Base-by-base conservation (phyloP, 2,797 vertebrate species). In the Phalanger gymnotis region DNA sequence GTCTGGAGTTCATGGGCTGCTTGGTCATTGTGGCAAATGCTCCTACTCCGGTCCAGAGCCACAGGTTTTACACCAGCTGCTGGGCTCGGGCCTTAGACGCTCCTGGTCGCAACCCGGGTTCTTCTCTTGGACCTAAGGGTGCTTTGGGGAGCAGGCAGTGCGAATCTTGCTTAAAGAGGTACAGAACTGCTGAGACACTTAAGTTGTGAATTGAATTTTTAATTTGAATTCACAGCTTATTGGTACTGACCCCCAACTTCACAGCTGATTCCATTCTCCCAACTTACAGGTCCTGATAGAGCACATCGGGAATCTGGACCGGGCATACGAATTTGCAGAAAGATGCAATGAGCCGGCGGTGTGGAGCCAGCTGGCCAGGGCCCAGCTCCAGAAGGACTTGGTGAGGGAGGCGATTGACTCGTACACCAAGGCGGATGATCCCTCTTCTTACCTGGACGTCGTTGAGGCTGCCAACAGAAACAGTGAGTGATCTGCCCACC, bases 401-500 rank as follows among this genome's bases (percentile, higher is more conserved):
- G 99, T 99, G n/a, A 99, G 99, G 98, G 99, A 99, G 98, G 99
- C 99, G 73, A 99, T 99, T 0, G 99, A 99, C 98, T 99, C 99
- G 0, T 99, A 99, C 54, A 99, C 99, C 96, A 99, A 99, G 97
- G 99, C 99, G 0, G 99, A 99, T 9, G 99, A 99, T 93, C 99
- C 99, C 3, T 99, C 99, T 34, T 99, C 99, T 2, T 99, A 99
- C 97, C 99, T 99, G 99, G 99, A 99, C 97, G 99, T 99, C 28
- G 99, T 99, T 92, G 99, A 99, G 40, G 99, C 99, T 30, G 99
- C 99, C 98, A 99, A 99, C 98, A 99, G 98, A 98, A 99, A 99
- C 55, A 98, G 99, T 99, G 98, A 98, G 99, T 95, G 53, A 93
- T 91, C 81, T 5, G 6, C 54, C 54, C 30, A 55, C 58, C 56